Evolutionary conservation across 2,113 vertebrate genomes (phyloP).

Genomic region (Campylomormyrus tamandua): DNA sequence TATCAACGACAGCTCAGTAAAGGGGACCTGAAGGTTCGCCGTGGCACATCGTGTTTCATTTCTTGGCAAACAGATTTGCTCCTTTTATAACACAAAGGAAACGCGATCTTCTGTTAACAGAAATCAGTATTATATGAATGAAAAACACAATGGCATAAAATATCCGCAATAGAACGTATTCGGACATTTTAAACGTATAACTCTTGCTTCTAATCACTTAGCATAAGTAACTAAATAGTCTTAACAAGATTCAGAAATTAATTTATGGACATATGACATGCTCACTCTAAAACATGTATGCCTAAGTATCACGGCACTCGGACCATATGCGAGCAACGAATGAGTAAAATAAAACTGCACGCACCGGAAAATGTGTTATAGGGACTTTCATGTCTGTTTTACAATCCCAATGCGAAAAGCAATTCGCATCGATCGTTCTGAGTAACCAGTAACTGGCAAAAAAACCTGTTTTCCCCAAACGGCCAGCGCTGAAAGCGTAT

Average conservation of each 20-base stretch:
- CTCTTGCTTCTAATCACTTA: background rate
- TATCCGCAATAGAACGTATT: background rate
- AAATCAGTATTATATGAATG: background rate
- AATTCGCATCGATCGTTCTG: background rate
- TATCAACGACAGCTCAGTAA: background rate
- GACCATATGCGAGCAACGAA: background rate
- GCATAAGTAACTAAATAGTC: background rate
- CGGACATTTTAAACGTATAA: background rate
- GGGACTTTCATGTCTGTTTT: background rate
- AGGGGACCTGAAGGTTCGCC: background rate
- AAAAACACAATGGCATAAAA: background rate
- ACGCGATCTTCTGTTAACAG: background rate
- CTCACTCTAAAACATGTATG: background rate
- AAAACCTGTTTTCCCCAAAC: background rate
- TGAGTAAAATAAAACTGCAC: background rate
- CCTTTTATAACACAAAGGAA: slow-evolving; percentile 7
- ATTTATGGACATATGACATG: background rate
- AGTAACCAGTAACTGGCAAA: background rate
- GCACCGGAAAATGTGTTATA: background rate
- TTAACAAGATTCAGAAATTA: background rate
- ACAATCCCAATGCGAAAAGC: background rate
- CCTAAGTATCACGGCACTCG: background rate
- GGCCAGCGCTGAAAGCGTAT: background rate
- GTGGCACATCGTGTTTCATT: background rate
- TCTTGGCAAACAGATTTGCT: background rate